Evolutionary conservation across 1,140 invertebrate genomes (phyloP).

Genomic region (Camponotus pennsylvanicus): DNA sequence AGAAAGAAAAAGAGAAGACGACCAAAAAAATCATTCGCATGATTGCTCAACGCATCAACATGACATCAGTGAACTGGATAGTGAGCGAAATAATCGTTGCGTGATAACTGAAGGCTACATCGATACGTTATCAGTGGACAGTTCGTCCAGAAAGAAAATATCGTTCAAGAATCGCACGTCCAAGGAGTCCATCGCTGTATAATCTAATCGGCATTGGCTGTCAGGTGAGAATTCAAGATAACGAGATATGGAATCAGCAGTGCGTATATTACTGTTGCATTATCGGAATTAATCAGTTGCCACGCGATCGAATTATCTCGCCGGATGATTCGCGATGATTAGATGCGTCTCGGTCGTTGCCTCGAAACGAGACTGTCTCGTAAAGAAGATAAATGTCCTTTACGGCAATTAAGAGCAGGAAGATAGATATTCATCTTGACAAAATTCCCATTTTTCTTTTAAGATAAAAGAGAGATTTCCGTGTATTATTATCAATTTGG

Average conservation of each 20-base stretch:
- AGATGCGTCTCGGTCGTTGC: slow-evolving; percentile 10
- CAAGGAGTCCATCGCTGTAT: slow-evolving; percentile 16
- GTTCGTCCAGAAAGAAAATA: neutral
- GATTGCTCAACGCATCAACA: slow-evolving; percentile 21
- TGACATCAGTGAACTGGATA: slow-evolving; percentile 50
- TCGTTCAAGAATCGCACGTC: slow-evolving; percentile 17
- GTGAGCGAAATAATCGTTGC: slow-evolving; percentile 45
- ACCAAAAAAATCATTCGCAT: neutral
- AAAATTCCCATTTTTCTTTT: slow-evolving; percentile 16
- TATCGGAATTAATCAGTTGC: slow-evolving; percentile 29
- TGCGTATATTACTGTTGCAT: neutral
- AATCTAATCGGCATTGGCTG: slow-evolving; percentile 75
- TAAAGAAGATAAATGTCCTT: slow-evolving; percentile 43
- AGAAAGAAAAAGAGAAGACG: neutral
- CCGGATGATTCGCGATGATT: neutral
- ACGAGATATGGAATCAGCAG: neutral
- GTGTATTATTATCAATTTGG: neutral
- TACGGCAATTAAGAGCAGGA: slow-evolving; percentile 25
- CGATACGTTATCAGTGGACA: slow-evolving; percentile 57
- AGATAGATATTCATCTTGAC: slow-evolving; percentile 35
- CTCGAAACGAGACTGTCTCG: neutral
- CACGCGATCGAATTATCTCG: slow-evolving; percentile 37
- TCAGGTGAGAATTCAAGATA: slow-evolving; percentile 76
- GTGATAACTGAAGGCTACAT: slow-evolving; percentile 49
- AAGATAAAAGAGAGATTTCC: neutral